Evolutionary conservation across 2,113 vertebrate genomes (phyloP).

Genomic region (Megaleporinus macrocephalus): DNA sequence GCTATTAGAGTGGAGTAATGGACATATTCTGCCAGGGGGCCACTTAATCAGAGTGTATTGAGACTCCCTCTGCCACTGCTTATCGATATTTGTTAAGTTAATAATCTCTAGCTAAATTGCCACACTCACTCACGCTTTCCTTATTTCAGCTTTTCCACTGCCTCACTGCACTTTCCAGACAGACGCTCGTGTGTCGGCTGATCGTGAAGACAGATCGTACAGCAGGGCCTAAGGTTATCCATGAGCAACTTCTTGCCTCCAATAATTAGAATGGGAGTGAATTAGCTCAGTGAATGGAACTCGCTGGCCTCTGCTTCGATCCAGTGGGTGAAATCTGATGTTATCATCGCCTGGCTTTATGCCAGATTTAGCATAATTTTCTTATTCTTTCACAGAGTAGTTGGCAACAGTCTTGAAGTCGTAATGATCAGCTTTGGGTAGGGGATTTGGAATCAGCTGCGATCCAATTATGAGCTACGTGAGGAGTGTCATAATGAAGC

Average conservation of each 20-base stretch:
- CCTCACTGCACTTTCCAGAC: background rate
- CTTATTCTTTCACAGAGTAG: conserved; percentile 25
- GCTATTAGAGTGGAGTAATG: conserved; percentile 31
- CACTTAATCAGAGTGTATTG: conserved; percentile 40
- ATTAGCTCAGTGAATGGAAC: conserved; percentile 22
- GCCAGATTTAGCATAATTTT: conserved; percentile 16
- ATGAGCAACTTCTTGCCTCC: background rate
- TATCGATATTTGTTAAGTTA: conserved; percentile 65
- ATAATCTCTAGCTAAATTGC: conserved; percentile 54
- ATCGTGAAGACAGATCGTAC: conserved; percentile 12
- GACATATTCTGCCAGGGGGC: conserved; percentile 20
- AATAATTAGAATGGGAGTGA: conserved; percentile 39
- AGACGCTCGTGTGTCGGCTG: conserved; percentile 22
- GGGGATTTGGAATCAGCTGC: conserved; percentile 37
- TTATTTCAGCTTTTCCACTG: conserved; percentile 4
- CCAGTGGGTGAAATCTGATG: conserved; percentile 3
- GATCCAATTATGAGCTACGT: conserved; percentile 37
- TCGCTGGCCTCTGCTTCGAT: background rate
- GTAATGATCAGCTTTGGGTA: conserved; percentile 32
- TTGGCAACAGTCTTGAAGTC: conserved; percentile 18
- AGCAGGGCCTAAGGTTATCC: conserved; percentile 5
- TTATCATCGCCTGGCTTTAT: conserved; percentile 14
- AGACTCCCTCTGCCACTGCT: conserved; percentile 59
- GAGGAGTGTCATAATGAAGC: conserved; percentile 7
- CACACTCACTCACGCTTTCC: background rate